These are phyloP conservation scores for Heliocidaris erythrogramma DNA, from an alignment of 35 echinoderm and acorn worm species.

Conservation along the genomic window DNA sequence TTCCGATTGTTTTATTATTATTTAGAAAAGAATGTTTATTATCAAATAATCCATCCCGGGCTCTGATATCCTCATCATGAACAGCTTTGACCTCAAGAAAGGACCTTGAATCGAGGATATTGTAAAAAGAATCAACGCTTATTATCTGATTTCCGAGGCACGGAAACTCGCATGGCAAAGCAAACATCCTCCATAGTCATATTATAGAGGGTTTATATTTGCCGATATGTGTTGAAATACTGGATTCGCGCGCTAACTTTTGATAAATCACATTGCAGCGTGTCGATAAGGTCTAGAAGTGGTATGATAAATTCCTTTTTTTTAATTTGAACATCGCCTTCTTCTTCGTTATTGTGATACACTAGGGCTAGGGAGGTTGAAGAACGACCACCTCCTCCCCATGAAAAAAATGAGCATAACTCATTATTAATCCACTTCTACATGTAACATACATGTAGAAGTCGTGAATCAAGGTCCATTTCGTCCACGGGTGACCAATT, in stretches of 20 bases:
- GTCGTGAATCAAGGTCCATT: neutral
- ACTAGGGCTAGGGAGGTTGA: too few species aligned
- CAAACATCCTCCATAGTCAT: neutral
- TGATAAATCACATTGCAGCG: neutral
- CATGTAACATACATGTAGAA: too few species aligned
- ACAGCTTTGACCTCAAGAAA: neutral
- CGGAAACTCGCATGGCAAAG: neutral
- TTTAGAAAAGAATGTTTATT: neutral
- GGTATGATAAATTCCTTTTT: neutral
- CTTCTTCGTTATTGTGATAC: neutral
- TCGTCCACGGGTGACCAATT: neutral
- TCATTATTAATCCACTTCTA: too few species aligned
- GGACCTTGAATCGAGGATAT: neutral
- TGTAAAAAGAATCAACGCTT: neutral
- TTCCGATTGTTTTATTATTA: neutral
- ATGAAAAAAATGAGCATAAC: too few species aligned
- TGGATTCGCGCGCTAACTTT: neutral
- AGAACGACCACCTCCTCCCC: too few species aligned
- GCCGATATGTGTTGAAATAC: neutral
- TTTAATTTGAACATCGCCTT: neutral
- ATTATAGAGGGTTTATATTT: too few species aligned
- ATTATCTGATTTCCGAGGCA: neutral
- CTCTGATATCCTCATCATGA: neutral
- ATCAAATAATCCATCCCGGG: neutral
- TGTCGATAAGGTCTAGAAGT: neutral